Base-by-base conservation (phyloP, 2,888 invertebrate genomes). In the Megastigmus dorsalis region DNA sequence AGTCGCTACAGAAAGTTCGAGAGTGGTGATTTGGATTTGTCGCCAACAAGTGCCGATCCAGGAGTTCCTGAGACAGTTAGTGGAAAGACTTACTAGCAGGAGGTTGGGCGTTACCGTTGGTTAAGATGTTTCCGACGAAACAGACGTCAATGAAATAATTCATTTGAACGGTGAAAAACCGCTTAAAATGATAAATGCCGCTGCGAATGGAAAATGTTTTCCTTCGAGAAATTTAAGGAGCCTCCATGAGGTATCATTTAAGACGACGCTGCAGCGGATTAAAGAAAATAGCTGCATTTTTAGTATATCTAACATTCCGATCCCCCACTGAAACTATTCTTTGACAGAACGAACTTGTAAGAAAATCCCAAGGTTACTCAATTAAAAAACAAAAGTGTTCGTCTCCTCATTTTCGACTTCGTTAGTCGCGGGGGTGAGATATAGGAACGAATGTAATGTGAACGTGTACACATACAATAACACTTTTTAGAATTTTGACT, bases 1-100 rank as follows among this genome's bases (percentile, higher is more conserved):
- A 85, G 80, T 70, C 86, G 85, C 30, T 87, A 82, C 65, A 87
- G 83, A 26, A 86, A 86, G 66, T 86, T 81, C 63, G 88, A 88
- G 41, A 84, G 82, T 41, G 85, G 84, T 23, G 86, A 86, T 55
- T 70, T 85, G 55, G 81, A 85, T 48, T 77, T 85, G 66, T 85
- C 86, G 62, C 85, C 86, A 7, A 84, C 86, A 33, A 83, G 83
- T 26, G 84, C 83, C 41, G 82, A 83, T 57, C 36, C 43, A 5
- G 57, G 38, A n/a, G 82, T 85, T 73, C 80, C 87, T n/a, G 87
- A 87, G 65, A 82, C 82, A 23, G 79, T 86, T 45, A 85, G 83
- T 76, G 85, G 82, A 72, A 85, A 86, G 63, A 85, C 83, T 33
- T 83, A 86, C 79, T 88, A 84, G 85, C 80, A 80, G 60, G 75